phyloP scores from a whole-genome alignment of 2,888 invertebrate species.

The Rhopalosiphum nymphaeae region DNA sequence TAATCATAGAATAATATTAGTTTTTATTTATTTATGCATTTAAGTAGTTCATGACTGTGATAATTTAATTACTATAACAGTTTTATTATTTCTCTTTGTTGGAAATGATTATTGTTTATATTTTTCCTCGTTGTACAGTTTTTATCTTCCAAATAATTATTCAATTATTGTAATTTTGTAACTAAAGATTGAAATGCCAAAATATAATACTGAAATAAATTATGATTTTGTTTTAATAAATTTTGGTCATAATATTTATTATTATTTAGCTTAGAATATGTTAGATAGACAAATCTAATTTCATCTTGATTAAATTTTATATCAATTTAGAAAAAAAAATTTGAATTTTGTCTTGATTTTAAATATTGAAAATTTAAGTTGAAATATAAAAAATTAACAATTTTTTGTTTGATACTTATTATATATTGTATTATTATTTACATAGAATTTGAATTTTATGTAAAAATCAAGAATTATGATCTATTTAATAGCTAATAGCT shows the following conservation, averaged over 20 bases:
- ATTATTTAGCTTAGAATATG: not conserved
- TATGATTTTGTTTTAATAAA: not conserved
- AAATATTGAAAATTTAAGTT: not conserved
- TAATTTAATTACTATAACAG: slow-evolving; percentile 43
- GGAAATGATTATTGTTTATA: not conserved
- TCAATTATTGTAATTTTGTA: not conserved
- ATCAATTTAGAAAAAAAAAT: not conserved
- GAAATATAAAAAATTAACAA: not conserved
- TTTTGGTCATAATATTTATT: not conserved
- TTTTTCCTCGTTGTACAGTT: not conserved
- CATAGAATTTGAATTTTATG: not conserved
- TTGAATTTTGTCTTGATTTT: not conserved
- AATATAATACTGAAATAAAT: not conserved
- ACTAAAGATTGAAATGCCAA: not conserved
- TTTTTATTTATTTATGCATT: slow-evolving; percentile 11
- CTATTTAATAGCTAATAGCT: not conserved
- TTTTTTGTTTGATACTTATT: not conserved
- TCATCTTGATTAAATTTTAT: not conserved
- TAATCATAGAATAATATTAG: not conserved
- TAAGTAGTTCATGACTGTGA: slow-evolving; percentile 48
- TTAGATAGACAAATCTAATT: not conserved
- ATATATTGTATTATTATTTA: not conserved
- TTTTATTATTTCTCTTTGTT: not conserved
- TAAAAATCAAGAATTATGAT: not conserved
- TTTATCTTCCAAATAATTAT: slow-evolving; percentile 37